Percentiles rank a stretch among this genome's conserved stretches.
These are phyloP conservation scores for Nasonia giraulti DNA, from an alignment of 1,140 invertebrate genomes.

Conservation along the genomic window DNA sequence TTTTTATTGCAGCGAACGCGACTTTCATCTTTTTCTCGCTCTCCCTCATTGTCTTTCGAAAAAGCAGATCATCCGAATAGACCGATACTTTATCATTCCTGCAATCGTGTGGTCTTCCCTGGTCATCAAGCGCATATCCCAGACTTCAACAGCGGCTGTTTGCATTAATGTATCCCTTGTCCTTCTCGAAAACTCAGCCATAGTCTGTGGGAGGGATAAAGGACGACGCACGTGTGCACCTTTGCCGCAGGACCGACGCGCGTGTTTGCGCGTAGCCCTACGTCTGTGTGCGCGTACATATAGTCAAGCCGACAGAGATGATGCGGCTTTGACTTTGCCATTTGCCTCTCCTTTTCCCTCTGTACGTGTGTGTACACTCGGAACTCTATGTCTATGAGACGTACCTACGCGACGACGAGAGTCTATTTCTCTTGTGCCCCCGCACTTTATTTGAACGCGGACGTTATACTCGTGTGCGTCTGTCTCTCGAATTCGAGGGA, in stretches of 20 bases:
- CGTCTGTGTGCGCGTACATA: neutral
- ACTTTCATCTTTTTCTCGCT: neutral
- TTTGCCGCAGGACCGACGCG: neutral
- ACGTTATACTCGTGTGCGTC: neutral
- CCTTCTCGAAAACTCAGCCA: neutral
- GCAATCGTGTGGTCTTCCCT: no score
- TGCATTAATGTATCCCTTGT: slow-evolving; percentile 12
- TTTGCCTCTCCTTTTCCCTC: neutral
- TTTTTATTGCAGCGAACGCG: neutral
- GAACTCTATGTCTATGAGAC: neutral
- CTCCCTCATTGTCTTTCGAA: no score
- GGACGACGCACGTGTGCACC: neutral
- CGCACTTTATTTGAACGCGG: neutral
- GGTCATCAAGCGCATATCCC: no score
- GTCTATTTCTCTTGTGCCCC: neutral
- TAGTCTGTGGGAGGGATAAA: neutral
- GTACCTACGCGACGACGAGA: neutral
- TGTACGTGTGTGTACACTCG: neutral
- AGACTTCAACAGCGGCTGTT: neutral
- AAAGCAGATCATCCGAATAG: no score
- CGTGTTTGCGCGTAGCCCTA: neutral
- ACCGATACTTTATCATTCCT: no score
- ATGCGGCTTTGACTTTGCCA: neutral
- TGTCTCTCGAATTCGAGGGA: no score
- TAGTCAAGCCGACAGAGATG: neutral